Conservation (phyloP, 2,113 vertebrate species). For the Mormyrus lacerda region DNA sequence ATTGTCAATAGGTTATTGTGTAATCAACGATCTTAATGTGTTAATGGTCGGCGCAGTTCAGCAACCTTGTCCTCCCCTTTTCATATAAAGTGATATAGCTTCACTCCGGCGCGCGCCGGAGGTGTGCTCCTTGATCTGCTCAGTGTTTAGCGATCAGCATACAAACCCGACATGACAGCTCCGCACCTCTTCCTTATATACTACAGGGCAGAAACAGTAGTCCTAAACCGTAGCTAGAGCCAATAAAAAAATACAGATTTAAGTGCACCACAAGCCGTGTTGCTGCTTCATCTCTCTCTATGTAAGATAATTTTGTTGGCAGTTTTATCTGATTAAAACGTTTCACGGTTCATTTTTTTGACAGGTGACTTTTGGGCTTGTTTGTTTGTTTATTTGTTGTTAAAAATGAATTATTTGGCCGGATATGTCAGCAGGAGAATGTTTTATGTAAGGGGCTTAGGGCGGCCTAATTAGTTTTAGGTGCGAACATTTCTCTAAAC, state of each 20-base stretch:
- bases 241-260: neutral
- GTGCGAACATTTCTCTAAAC: neutral
- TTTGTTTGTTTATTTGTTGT: neutral
- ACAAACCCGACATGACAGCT: neutral
- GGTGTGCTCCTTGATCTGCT: neutral
- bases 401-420: neutral
- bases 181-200: neutral
- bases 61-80: neutral
- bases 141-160: neutral
- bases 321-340: slow-evolving; percentile 3
- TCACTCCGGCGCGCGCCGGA: neutral
- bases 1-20: neutral
- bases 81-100: neutral
- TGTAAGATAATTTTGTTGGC: neutral
- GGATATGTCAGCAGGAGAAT: neutral
- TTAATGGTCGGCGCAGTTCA: neutral
- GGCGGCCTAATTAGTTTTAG: neutral
- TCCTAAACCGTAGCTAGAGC: neutral
- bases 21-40: neutral
- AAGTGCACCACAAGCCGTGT: neutral
- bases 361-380: neutral
- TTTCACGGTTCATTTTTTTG: neutral
- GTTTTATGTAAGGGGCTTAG: neutral
- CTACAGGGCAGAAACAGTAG: neutral
- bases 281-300: neutral